Conservation (phyloP, 2,113 vertebrate genomes). For the Anser brachyrhynchus region DNA sequence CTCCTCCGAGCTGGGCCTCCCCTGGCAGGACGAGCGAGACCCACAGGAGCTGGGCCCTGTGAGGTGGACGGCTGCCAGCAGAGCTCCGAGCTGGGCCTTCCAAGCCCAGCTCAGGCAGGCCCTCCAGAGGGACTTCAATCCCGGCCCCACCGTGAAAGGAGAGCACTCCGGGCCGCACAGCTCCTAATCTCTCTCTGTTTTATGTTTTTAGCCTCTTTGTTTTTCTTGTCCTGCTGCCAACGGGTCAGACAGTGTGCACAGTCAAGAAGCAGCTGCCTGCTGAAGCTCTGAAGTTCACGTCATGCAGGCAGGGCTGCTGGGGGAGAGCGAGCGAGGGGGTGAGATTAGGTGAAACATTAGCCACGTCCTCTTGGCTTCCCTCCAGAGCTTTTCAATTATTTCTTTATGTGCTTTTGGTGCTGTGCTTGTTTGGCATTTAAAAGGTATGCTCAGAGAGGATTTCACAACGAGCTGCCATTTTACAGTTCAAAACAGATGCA, state of each 20-base stretch:
- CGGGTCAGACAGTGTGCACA: constrained; percentile 48
- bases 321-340: constrained; percentile 1
- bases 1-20: not conserved
- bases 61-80: not conserved
- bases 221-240: constrained; percentile 33
- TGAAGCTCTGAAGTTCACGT: not conserved
- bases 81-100: not conserved
- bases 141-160: not conserved
- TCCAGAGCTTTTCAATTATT: constrained; percentile 78
- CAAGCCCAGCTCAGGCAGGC: not conserved
- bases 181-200: not conserved
- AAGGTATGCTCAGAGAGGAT: constrained; percentile 64
- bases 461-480: constrained; percentile 75
- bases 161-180: rapidly evolving
- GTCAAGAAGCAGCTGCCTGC: constrained; percentile 52
- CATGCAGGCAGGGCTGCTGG: constrained; percentile 11
- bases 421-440: constrained; percentile 69
- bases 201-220: constrained; percentile 1
- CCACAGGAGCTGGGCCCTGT: not conserved
- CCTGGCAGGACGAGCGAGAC: not conserved
- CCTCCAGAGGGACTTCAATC: not conserved
- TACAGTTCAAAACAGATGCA: constrained; percentile 68
- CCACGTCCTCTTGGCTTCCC: constrained; percentile 65
- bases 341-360: constrained; percentile 81
- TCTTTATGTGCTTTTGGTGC: constrained; percentile 74